Evolutionary conservation across 37 sponge, comb jelly and placozoan genomes (phyloP).

Genomic region (Diacarnus erythraeanus): DNA sequence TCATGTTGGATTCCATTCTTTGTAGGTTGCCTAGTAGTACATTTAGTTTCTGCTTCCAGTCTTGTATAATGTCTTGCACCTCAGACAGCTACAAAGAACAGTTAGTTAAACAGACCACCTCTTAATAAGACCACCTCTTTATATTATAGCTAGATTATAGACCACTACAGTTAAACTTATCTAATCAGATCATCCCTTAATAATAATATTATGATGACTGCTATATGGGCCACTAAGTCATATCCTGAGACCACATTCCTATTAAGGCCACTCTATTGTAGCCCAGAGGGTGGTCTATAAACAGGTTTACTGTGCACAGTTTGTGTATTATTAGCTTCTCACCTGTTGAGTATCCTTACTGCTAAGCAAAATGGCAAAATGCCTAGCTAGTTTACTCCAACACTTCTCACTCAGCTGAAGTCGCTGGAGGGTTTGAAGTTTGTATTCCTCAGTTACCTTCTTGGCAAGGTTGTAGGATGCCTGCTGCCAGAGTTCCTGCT

Average conservation of each 20-base stretch:
- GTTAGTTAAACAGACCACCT: too few relatives aligned
- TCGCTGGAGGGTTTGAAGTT: conserved; percentile 60
- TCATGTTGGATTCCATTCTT: conserved; percentile 51
- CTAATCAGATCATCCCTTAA: too few relatives aligned
- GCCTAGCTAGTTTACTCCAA: conserved; percentile 84
- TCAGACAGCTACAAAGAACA: conserved; percentile 45
- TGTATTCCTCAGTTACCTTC: conserved; percentile 47
- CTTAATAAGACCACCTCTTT: too few relatives aligned
- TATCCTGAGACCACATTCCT: too few relatives aligned
- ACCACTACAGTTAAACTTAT: too few relatives aligned
- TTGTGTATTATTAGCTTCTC: too few relatives aligned
- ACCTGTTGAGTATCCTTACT: conserved; percentile 85
- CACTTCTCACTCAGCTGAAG: conserved; percentile 89
- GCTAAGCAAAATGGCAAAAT: conserved; percentile 80
- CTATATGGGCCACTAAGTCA: too few relatives aligned
- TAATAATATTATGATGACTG: too few relatives aligned
- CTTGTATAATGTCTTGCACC: conserved; percentile 47
- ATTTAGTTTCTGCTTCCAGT: conserved; percentile 53
- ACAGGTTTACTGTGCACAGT: too few relatives aligned
- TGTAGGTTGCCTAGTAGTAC: conserved; percentile 19
- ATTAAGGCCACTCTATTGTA: too few relatives aligned
- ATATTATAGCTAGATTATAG: too few relatives aligned
- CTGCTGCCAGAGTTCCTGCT: conserved; percentile 89
- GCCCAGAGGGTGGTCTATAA: too few relatives aligned
- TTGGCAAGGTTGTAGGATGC: conserved; percentile 80